Evolutionary conservation across 2,113 vertebrate genomes (phyloP), one percentile per base, ranked within the genome.

Genomic region (Scophthalmus maximus): DNA sequence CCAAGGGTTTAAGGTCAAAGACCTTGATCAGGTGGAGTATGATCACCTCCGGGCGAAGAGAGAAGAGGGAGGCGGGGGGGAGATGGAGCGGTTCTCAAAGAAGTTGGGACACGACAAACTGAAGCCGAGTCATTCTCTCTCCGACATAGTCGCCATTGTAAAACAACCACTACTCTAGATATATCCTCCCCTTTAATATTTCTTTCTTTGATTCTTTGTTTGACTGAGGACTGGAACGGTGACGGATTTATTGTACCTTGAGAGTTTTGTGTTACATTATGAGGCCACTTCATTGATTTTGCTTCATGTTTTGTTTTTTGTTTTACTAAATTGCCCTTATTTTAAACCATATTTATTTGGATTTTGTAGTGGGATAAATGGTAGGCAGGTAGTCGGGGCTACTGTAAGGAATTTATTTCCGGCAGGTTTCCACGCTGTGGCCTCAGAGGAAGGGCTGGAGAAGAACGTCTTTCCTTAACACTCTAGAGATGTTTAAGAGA

Each of bases 11-110:
- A 71, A 75, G 84, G 81, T 89, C 75, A 85, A 60, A 84, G 86
- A 88, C 88, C 85, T 88, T 85, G 82, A 81, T 88, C 65, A 75
- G 86, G 84, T 87, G 79, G 86, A 89, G 87, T 87, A 86, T 73
- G 88, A 85, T 83, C 89, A 83, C 75, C 51, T 87, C 79, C 12
- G 56, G 66, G 47, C 59, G 10, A 34, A 38, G 56, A 40, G 51
- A 59, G 65, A 52, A 40, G 56, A 34, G 51, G 55, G 65, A 52
- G 10, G 18, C 6, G 29, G 58, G n/a, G 29, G 23, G 14, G 30
- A 46, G 18, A 20, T 6, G 32, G 68, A 25, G 34, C 34, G 17
- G 64, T 10, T 82, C 65, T 49, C 63, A 53, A 64, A 61, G 76
- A 76, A 70, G 62, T 58, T 50, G 70, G 59, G 25, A 68, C 74